These are phyloP conservation scores for Cephus pygmeus DNA, from an alignment of 2,888 invertebrate genomes.

Conservation along the genomic window DNA sequence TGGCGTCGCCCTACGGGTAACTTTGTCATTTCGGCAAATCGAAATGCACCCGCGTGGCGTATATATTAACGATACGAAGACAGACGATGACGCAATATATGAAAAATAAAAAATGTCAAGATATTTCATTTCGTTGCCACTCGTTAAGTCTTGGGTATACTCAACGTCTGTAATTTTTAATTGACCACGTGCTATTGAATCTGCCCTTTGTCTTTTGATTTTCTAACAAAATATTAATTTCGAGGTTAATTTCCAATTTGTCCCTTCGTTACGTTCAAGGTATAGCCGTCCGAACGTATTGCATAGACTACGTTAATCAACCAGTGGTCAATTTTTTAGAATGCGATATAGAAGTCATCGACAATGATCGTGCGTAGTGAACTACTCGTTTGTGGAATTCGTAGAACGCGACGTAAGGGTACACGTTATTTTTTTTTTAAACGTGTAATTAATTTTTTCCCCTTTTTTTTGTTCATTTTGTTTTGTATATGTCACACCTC, in stretches of 20 bases:
- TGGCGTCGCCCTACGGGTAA: too few species aligned
- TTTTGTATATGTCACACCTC: constrained; percentile 44
- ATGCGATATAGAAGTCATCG: not conserved
- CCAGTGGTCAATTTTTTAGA: not conserved
- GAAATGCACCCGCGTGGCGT: not conserved
- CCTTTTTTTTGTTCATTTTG: not conserved
- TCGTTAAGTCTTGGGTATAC: too few species aligned
- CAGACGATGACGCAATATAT: not conserved
- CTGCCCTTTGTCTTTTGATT: not conserved
- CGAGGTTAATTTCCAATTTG: not conserved
- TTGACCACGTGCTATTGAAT: too few species aligned
- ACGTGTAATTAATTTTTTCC: not conserved
- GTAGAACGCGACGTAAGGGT: not conserved
- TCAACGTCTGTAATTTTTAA: too few species aligned
- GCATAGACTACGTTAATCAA: not conserved
- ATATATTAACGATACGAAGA: not conserved
- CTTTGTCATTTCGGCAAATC: not conserved
- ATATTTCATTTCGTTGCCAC: too few species aligned
- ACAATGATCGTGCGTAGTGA: not conserved
- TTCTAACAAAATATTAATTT: not conserved
- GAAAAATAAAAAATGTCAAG: not conserved
- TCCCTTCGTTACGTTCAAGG: not conserved
- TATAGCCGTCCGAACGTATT: not conserved
- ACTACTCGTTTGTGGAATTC: not conserved
- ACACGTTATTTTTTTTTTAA: not conserved